Evolutionary conservation across 1,140 invertebrate species (phyloP), one percentile per base, ranked within the genome.

Genomic region (Aphaenogaster ashmeadi): DNA sequence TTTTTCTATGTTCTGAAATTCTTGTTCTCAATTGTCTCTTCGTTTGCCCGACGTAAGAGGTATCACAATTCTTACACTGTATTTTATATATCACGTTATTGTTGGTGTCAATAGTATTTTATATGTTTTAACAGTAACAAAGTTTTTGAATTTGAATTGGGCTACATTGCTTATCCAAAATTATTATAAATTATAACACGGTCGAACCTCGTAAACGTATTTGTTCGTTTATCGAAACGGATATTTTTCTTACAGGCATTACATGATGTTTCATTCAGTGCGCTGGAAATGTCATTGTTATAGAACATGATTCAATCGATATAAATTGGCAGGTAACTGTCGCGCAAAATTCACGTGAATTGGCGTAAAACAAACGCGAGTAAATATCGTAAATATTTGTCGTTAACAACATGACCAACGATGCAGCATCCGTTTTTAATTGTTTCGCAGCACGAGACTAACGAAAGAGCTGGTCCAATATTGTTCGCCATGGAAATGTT

Each of bases 361-460:
- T 81, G 79, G 52, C 64, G 50, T 58, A 58, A 81, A 69, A 81
- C 66, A 81, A 69, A 81, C 64, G 79, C 79, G 66, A 71, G 41
- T 71, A 58, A 81, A 81, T 81, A 81, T 71, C 66, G 64, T 81
- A 81, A 81, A 81, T 81, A 71, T 81, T 81, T 81, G 79, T 44
- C 50, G 79, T 81, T 81, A 69, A 71, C 52, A 56, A 50, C 66
- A 44, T 38, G 15, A n/a, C 56, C 56, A 36, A 58, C 33, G 11
- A 36, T 18, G 44, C 79, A 69, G 44, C 64, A 71, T 71, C 52
- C 52, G 79, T 71, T 81, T 81, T 81, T 81, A 81, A 81, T 81
- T 58, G 79, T 81, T 81, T 81, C 21, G 64, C 36, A 69, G 21
- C 50, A 36, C 21, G 38, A 36, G 52, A 33, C 64, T 81, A 58